Conservation (phyloP, 2,113 vertebrate genomes). For the Neomonachus schauinslandi region DNA sequence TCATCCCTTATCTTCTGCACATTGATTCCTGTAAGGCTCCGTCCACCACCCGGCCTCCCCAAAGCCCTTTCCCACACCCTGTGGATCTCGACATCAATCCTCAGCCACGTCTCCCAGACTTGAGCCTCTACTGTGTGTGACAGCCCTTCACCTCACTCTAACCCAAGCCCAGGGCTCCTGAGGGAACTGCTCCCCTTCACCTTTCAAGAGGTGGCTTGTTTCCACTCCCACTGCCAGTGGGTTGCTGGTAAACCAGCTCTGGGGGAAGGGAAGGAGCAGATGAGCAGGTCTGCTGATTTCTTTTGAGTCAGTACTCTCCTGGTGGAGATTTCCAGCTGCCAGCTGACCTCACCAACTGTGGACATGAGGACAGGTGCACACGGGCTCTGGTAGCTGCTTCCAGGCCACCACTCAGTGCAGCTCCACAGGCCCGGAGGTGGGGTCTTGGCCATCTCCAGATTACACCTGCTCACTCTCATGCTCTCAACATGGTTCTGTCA, state of each 20-base stretch:
- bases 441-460: background rate
- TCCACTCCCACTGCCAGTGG: too few relatives aligned
- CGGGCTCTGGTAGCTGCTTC: background rate
- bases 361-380: background rate
- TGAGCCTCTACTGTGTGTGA: background rate
- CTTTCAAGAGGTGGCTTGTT: background rate
- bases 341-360: fast-evolving
- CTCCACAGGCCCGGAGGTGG: background rate
- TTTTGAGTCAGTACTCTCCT: fast-evolving
- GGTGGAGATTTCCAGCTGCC: background rate
- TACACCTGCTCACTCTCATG: background rate
- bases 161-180: background rate
- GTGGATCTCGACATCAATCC: background rate
- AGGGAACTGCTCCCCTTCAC: background rate
- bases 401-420: fast-evolving
- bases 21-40: background rate
- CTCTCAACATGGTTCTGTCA: background rate
- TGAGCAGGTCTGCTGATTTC: background rate
- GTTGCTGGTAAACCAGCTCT: background rate
- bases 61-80: background rate
- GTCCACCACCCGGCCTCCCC: fast-evolving
- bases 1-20: background rate
- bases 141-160: background rate
- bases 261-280: too few relatives aligned
- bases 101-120: background rate